These are phyloP conservation scores for Tyrophagus putrescentiae DNA, from an alignment of 1,140 invertebrate genomes.

Conservation along the genomic window DNA sequence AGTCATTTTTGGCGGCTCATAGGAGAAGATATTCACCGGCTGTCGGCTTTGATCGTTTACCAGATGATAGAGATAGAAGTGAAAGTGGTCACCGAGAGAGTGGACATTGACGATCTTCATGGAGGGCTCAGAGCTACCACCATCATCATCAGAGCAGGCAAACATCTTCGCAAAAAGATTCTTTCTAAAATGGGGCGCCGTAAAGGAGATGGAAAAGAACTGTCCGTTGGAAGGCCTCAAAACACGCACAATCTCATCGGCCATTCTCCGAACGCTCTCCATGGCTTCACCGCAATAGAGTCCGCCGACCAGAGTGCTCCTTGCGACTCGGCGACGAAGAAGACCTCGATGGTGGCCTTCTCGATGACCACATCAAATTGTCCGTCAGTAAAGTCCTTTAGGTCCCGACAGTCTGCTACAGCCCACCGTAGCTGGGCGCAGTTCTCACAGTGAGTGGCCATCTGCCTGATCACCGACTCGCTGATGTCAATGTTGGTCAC, in stretches of 20 bases:
- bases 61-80: slow-evolving; percentile 38
- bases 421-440: slow-evolving; percentile 31
- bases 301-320: slow-evolving; percentile 39
- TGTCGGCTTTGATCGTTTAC: slow-evolving; percentile 19
- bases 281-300: slow-evolving; percentile 31
- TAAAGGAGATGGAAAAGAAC: slow-evolving; percentile 40
- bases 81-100: slow-evolving; percentile 36
- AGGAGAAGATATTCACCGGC: background rate
- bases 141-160: no score
- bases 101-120: slow-evolving; percentile 4
- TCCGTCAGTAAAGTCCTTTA: slow-evolving; percentile 31
- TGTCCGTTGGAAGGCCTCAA: slow-evolving; percentile 33
- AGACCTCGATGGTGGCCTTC: slow-evolving; percentile 40
- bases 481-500: slow-evolving; percentile 40
- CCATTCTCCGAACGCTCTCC: slow-evolving; percentile 31
- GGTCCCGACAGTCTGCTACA: slow-evolving; percentile 34
- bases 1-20: slow-evolving; percentile 19
- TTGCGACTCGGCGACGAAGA: slow-evolving; percentile 39
- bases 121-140: slow-evolving; percentile 31
- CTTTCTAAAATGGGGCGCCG: slow-evolving; percentile 39
- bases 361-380: slow-evolving; percentile 40
- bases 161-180: slow-evolving; percentile 31
- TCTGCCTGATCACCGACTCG: slow-evolving; percentile 35
- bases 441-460: slow-evolving; percentile 29
- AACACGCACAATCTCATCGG: slow-evolving; percentile 31